Conservation (phyloP, 2,888 invertebrate species). For the Dolichopus griseipennis region DNA sequence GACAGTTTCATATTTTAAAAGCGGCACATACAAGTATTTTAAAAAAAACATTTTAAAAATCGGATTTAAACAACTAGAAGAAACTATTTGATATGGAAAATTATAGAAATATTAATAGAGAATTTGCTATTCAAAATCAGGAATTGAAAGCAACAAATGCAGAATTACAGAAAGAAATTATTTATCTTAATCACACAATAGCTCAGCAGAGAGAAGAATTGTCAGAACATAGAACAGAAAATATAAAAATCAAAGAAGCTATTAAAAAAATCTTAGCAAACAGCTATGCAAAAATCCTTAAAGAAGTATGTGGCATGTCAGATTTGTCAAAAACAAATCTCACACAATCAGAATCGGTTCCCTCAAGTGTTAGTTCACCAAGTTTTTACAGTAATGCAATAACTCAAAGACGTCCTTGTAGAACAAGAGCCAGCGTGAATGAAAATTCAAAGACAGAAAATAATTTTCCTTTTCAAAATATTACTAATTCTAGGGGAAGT, state of each 20-base stretch:
- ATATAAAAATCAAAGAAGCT: background rate
- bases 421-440: too few relatives aligned
- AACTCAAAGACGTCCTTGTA: too few relatives aligned
- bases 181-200: background rate
- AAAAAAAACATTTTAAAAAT: background rate
- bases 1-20: background rate
- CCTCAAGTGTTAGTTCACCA: too few relatives aligned
- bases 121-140: slow-evolving; percentile 11
- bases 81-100: slow-evolving; percentile 15
- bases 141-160: slow-evolving; percentile 10
- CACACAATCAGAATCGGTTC: too few relatives aligned
- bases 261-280: background rate
- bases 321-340: background rate
- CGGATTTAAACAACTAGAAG: background rate
- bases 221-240: background rate
- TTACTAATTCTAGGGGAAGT: background rate
- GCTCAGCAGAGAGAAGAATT: background rate
- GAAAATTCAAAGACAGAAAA: background rate
- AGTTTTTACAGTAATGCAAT: too few relatives aligned
- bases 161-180: slow-evolving; percentile 9
- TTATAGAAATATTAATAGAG: slow-evolving; percentile 16
- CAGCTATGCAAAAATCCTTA: background rate
- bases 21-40: too few relatives aligned
- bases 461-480: background rate
- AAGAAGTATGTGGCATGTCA: background rate